Conservation (phyloP, 2,797 vertebrate species). For the Picus viridis region DNA sequence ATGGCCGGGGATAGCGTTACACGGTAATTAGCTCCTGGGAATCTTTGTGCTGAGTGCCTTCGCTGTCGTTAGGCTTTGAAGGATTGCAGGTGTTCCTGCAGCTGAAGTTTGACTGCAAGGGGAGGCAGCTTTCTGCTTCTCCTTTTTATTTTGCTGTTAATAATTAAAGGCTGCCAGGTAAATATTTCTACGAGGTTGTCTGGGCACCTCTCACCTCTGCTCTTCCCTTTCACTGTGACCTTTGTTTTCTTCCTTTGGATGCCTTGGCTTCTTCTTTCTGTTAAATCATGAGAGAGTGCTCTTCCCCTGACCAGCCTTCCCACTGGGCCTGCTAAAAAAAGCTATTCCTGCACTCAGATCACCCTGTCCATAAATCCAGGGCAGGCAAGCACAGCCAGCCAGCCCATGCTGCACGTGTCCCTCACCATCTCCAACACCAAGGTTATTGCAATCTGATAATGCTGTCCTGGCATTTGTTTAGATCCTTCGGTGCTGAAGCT, state of each 20-base stretch:
- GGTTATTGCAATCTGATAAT: background rate
- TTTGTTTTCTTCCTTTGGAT: background rate
- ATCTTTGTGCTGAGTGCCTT: background rate
- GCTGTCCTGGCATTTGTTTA: background rate
- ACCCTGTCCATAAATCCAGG: background rate
- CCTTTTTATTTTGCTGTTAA: constrained; percentile 5
- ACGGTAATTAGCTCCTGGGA: background rate
- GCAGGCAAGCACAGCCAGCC: background rate
- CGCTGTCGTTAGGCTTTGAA: constrained; percentile 38
- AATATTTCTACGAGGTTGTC: background rate
- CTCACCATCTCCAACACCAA: background rate
- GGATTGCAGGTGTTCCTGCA: background rate
- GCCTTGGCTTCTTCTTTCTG: background rate
- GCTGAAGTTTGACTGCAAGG: background rate
- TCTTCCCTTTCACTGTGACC: background rate
- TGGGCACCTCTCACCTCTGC: background rate
- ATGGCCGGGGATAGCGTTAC: background rate
- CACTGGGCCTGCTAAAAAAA: background rate
- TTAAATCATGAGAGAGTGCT: background rate
- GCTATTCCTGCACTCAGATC: background rate
- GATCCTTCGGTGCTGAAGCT: background rate
- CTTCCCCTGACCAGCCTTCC: background rate
- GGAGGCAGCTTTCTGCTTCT: background rate
- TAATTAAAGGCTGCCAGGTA: constrained; percentile 13
- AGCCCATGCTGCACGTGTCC: rapidly evolving